Conservation (phyloP, 2,888 invertebrate species). For the Willowsia nigromaculata region DNA sequence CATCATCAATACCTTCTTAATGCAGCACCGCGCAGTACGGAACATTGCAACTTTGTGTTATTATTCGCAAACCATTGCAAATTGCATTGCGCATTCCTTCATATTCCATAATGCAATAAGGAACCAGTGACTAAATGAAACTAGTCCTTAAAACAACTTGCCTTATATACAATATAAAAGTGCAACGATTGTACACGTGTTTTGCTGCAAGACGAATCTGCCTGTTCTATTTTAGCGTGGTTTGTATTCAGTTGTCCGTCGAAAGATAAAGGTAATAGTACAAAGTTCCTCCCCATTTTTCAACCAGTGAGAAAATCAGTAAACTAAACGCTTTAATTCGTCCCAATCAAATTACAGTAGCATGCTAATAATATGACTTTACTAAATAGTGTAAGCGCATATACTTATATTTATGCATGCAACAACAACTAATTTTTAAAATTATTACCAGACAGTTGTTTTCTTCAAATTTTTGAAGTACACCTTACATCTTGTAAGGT, state of each 20-base stretch:
- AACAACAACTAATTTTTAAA: not conserved
- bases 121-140: slow-evolving; percentile 28
- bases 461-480: not conserved
- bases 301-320: not conserved
- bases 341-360: not conserved
- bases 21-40: not conserved
- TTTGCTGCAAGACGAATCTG: too few species aligned
- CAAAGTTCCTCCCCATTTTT: slow-evolving; percentile 24
- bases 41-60: not conserved
- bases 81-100: not conserved
- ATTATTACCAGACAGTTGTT: not conserved
- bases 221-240: not conserved
- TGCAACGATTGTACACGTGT: too few species aligned
- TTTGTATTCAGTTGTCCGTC: not conserved
- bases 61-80: not conserved
- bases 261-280: not conserved
- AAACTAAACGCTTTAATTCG: not conserved
- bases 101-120: not conserved
- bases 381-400: not conserved
- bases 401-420: not conserved
- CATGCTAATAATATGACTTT: not conserved
- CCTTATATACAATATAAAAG: not conserved
- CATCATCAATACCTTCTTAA: not conserved
- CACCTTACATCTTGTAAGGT: too few species aligned
- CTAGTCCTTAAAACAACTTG: slow-evolving; percentile 12